Conservation (phyloP, 2,797 vertebrate species). For the Zalophus californianus region DNA sequence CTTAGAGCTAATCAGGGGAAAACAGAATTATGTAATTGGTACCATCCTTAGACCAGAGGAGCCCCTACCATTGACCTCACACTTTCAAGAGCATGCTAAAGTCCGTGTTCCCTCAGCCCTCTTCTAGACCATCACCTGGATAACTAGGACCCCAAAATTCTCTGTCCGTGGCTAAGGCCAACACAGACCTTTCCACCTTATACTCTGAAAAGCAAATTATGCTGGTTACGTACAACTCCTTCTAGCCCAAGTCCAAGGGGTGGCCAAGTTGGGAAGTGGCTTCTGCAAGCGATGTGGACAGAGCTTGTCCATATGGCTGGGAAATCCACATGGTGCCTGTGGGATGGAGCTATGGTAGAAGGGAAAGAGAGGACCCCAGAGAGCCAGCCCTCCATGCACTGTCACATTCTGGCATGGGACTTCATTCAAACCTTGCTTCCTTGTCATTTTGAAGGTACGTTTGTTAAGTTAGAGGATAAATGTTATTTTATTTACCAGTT, state of each 20-base stretch:
- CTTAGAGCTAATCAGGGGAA: background rate
- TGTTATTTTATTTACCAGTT: background rate
- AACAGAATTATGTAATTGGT: background rate
- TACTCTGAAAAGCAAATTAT: background rate
- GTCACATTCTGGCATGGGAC: background rate
- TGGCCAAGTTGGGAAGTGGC: background rate
- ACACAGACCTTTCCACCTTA: background rate
- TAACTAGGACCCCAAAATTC: background rate
- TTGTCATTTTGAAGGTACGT: background rate
- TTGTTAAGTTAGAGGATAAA: background rate
- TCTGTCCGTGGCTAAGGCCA: background rate
- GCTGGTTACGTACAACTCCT: background rate
- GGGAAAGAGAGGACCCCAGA: background rate
- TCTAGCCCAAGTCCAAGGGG: background rate
- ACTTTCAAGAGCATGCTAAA: background rate
- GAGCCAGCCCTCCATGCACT: background rate
- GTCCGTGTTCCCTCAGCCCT: background rate
- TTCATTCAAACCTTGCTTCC: background rate
- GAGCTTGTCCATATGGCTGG: background rate
- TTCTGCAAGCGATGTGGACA: background rate
- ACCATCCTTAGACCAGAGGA: background rate
- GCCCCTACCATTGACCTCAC: background rate
- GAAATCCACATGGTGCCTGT: background rate
- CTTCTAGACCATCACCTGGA: background rate
- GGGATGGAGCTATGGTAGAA: background rate